phyloP scores from a whole-genome alignment of 2,888 invertebrate species.

The Stratiomys singularior region DNA sequence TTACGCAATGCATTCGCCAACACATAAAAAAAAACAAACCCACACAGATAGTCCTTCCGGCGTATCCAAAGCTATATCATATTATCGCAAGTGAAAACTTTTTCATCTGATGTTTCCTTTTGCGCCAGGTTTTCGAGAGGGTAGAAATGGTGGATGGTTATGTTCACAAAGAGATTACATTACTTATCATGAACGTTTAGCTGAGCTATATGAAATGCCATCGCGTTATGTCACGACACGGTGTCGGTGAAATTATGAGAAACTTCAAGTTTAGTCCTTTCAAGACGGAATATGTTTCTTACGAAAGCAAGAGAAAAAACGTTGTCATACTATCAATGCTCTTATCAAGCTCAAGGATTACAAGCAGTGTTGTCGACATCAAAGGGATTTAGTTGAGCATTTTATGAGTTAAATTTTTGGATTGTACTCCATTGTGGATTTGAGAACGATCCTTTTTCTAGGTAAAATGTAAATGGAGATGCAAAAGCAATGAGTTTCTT shows the following conservation, averaged over 20 bases:
- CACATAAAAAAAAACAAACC: background rate
- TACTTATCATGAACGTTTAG: background rate
- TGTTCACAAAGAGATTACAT: constrained; percentile 2
- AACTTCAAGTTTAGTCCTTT: background rate
- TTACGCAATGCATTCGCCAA: background rate
- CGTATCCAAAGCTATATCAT: background rate
- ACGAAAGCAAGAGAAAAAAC: background rate
- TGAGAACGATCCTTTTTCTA: too few species aligned
- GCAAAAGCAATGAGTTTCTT: too few species aligned
- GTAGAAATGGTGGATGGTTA: background rate
- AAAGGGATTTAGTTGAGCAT: background rate
- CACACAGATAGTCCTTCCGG: background rate
- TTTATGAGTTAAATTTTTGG: too few species aligned
- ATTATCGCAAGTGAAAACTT: background rate
- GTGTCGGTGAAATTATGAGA: background rate
- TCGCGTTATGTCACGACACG: background rate
- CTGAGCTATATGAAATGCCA: background rate
- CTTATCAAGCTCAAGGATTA: background rate
- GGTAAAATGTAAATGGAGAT: too few species aligned
- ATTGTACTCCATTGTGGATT: too few species aligned
- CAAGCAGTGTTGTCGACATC: background rate
- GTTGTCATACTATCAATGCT: background rate
- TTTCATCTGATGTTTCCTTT: background rate
- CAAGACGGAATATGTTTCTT: background rate
- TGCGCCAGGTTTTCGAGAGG: too few species aligned